Evolutionary conservation across 2,797 vertebrate genomes (phyloP).

Genomic region (Antennarius maculatus): DNA sequence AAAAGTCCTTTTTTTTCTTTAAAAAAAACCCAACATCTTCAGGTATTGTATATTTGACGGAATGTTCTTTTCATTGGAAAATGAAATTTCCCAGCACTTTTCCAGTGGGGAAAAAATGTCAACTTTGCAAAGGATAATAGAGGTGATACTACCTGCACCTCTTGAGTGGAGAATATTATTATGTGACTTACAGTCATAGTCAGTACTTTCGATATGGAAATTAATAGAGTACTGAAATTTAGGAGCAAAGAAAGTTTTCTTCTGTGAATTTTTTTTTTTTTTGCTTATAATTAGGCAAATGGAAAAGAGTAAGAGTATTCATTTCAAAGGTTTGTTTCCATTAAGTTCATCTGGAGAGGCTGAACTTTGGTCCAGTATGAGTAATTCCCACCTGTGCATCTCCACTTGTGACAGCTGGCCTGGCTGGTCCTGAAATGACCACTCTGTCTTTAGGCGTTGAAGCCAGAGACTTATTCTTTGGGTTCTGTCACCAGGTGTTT

Average conservation of each 20-base stretch:
- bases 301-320: too few relatives aligned
- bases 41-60: conserved; percentile 37
- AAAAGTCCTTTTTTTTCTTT: conserved; percentile 17
- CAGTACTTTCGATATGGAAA: conserved; percentile 27
- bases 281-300: conserved; percentile 3
- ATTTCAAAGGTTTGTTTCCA: too few relatives aligned
- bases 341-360: conserved; percentile 18
- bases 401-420: conserved; percentile 54
- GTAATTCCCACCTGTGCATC: conserved; percentile 34
- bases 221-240: conserved; percentile 21
- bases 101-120: conserved; percentile 35
- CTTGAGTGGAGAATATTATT: conserved; percentile 33
- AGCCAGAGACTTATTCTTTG: conserved; percentile 62
- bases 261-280: neutral
- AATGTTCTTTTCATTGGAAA: conserved; percentile 33
- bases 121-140: conserved; percentile 24
- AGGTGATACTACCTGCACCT: conserved; percentile 13
- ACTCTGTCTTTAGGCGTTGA: conserved; percentile 59
- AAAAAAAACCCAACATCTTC: conserved; percentile 25
- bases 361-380: conserved; percentile 19
- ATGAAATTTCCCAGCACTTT: conserved; percentile 23
- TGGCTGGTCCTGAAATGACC: conserved; percentile 39
- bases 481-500: conserved; percentile 63
- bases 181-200: conserved; percentile 18
- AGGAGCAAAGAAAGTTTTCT: conserved; percentile 2